Evolutionary conservation across 2,113 vertebrate genomes (phyloP), one percentile per base, ranked within the genome.

Genomic region (Rhabdomys dilectus): DNA sequence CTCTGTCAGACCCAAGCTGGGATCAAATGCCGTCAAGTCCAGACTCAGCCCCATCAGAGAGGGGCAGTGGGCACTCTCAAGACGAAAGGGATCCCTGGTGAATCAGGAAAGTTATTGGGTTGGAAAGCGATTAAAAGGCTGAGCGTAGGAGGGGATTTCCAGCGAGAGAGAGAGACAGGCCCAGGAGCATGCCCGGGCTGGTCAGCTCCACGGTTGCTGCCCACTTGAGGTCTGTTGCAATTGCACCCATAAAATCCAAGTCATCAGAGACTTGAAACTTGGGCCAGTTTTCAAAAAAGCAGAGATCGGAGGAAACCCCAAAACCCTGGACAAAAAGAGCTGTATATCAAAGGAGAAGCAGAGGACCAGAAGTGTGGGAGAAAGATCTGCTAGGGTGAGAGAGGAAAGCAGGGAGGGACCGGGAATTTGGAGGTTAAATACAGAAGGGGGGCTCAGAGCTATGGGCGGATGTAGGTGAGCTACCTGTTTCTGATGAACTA

Each of bases 41-140:
- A 93, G 96, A 96, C 97, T 51, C 82, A 21, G 94, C 51, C 88
- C 53, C 42, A 72, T 73, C 90, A 42, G 89, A 91, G 96, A 94
- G 77, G 86, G 97, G 89, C 90, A 87, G 94, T 51, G 90, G 94
- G 91, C 1, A 7, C 95, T 89, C 96, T 77, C 21, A n/a, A 97
- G 97, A 97, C 96, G 24, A 97, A 97, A 97, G 96, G 96, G 93
- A 93, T 97, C 96, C 80, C 87, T 78, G 95, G 93, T 97, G 98
- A 97, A 91, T 97, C 97, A 97, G 98, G 94, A 76, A 97, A 96
- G 96, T 96, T 96, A 97, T 85, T 84, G 97, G 97, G 95, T 87
- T 97, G 96, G 97, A 98, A 97, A 93, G 96, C 64, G 95, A 97
- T 98, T 95, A 98, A 97, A 97, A 96, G 13, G 88, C 81, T 94